Conservation (phyloP, 2,113 vertebrate genomes). For the Cephalophus harveyi region DNA sequence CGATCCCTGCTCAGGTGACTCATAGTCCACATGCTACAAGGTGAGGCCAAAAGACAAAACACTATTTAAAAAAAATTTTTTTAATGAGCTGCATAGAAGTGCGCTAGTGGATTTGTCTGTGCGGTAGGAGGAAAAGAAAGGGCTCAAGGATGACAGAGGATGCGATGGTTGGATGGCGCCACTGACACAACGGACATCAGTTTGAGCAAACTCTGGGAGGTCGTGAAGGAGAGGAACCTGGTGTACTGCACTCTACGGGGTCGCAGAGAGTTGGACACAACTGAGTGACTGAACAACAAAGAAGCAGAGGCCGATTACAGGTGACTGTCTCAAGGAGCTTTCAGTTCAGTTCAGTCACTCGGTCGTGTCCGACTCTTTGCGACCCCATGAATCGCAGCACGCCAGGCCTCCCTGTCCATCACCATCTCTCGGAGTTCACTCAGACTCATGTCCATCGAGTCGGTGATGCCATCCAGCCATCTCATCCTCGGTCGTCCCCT, state of each 20-base stretch:
- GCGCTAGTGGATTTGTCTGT: neutral
- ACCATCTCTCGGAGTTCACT: no score
- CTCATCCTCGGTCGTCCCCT: no score
- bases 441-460: no score
- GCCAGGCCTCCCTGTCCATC: no score
- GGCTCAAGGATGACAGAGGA: neutral
- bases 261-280: neutral
- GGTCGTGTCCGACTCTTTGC: no score
- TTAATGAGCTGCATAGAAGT: neutral
- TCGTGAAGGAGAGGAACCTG: neutral
- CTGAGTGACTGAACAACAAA: neutral
- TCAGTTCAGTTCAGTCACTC: no score
- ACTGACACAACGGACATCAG: neutral
- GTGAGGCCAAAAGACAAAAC: neutral
- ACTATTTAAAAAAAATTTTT: neutral
- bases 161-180: neutral
- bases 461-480: no score
- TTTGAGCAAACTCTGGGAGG: neutral
- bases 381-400: no score
- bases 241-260: neutral
- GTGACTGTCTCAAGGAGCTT: neutral
- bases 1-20: neutral
- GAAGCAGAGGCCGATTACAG: fast-evolving
- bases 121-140: neutral
- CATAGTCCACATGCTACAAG: neutral